These are phyloP conservation scores for Siniperca undulata DNA, from an alignment of 2,797 vertebrate genomes.

Conservation along the genomic window DNA sequence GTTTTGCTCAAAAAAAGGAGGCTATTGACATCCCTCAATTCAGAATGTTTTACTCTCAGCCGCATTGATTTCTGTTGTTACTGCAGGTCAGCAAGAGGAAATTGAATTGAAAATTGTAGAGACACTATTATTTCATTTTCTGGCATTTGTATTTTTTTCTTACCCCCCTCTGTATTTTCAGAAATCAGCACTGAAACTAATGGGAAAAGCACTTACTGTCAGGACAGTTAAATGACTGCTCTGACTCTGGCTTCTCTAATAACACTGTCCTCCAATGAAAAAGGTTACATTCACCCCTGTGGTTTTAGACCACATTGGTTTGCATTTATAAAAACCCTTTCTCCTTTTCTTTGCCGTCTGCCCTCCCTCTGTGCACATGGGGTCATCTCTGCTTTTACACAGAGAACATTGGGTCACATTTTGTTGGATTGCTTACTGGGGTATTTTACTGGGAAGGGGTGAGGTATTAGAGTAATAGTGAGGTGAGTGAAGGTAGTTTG, in stretches of 20 bases:
- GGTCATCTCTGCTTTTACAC: conserved; percentile 60
- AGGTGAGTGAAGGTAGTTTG: conserved; percentile 44
- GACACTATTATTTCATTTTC: conserved; percentile 83
- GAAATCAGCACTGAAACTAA: conserved; percentile 71
- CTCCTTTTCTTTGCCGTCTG: conserved; percentile 41
- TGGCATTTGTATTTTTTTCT: conserved; percentile 69
- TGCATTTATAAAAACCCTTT: conserved; percentile 75
- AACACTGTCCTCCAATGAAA: conserved; percentile 74
- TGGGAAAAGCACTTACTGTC: conserved; percentile 72
- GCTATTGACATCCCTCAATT: conserved; percentile 67
- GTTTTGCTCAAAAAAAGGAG: conserved; percentile 42
- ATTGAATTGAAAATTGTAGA: conserved; percentile 86
- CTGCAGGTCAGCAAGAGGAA: conserved; percentile 83
- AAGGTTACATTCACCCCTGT: conserved; percentile 80
- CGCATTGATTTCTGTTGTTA: conserved; percentile 84
- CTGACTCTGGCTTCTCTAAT: conserved; percentile 79
- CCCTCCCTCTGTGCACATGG: conserved; percentile 54
- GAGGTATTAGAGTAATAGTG: conserved; percentile 54
- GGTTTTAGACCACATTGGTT: conserved; percentile 77
- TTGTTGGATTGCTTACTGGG: conserved; percentile 66
- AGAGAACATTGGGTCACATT: conserved; percentile 69
- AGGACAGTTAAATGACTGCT: conserved; percentile 76
- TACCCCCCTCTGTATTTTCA: conserved; percentile 53
- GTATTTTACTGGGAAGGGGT: conserved; percentile 61
- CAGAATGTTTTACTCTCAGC: conserved; percentile 74